Conservation (phyloP, 2,888 invertebrate genomes). For the Platypus cylindrus region DNA sequence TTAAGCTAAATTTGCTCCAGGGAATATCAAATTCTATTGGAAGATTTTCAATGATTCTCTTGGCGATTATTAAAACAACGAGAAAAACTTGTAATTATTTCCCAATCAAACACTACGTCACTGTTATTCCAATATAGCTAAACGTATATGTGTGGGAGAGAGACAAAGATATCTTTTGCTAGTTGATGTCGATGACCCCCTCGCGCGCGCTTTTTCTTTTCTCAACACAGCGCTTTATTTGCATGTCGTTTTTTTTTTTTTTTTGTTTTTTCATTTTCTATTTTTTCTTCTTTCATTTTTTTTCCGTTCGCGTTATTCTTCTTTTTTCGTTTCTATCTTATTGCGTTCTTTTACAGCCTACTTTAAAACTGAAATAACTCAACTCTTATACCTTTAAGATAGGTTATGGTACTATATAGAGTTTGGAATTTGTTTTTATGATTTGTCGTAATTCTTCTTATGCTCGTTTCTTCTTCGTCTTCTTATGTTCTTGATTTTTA, state of each 20-base stretch:
- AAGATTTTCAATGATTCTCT: too few relatives aligned
- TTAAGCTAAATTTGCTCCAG: too few relatives aligned
- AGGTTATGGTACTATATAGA: constrained; percentile 38
- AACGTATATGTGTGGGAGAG: constrained; percentile 32
- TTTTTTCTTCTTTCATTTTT: too few relatives aligned
- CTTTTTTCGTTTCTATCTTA: too few relatives aligned
- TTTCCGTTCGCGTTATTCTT: too few relatives aligned
- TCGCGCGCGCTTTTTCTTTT: too few relatives aligned
- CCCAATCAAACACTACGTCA: constrained; percentile 13
- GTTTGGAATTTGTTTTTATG: constrained; percentile 28
- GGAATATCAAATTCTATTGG: too few relatives aligned
- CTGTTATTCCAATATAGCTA: constrained; percentile 15
- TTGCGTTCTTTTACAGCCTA: constrained; percentile 36
- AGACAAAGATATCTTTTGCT: constrained; percentile 31
- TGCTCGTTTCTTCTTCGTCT: background rate
- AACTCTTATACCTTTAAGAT: constrained; percentile 34
- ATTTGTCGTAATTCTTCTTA: constrained; percentile 3
- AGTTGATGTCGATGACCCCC: constrained; percentile 39
- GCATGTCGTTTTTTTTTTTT: constrained; percentile 38
- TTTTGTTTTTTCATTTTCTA: too few relatives aligned
- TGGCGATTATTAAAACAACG: background rate
- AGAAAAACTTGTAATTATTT: too few relatives aligned
- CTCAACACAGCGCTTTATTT: constrained; percentile 39
- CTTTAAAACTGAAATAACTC: constrained; percentile 38
- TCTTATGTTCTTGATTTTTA: too few relatives aligned